Evolutionary conservation across 2,888 invertebrate genomes (phyloP).

Genomic region (Agrotis exclamationis): DNA sequence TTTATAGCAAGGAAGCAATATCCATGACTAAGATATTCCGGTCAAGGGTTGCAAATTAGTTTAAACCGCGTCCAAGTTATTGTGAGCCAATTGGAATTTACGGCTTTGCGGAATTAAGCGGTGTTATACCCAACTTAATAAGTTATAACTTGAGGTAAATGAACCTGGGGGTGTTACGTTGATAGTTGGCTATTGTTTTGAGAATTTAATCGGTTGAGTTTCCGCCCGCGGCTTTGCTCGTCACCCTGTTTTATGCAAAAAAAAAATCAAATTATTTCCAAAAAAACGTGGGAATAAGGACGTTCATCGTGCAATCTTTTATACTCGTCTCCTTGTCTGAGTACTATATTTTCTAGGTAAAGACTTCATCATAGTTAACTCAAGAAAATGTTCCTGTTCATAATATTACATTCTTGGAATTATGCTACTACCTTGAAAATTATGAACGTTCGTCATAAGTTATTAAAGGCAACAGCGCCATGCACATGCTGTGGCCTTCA

Average conservation of each 20-base stretch:
- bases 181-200: neutral
- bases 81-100: constrained; percentile 55
- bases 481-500: neutral
- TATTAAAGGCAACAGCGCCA: neutral
- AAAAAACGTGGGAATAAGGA: no score
- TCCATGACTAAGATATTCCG: constrained; percentile 23
- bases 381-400: constrained; percentile 1
- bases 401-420: constrained; percentile 1
- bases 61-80: constrained; percentile 44
- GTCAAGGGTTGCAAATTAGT: constrained; percentile 28
- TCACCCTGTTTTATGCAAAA: no score
- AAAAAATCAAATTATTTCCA: no score
- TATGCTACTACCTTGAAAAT: neutral
- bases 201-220: no score
- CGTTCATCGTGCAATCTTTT: no score
- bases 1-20: constrained; percentile 37
- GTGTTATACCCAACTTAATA: constrained; percentile 18
- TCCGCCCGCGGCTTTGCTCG: no score
- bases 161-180: neutral
- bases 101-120: constrained; percentile 31
- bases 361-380: neutral
- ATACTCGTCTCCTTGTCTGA: no score
- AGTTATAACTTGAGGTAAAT: constrained; percentile 5
- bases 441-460: neutral
- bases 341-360: neutral